Base-by-base conservation (phyloP, 2,888 invertebrate genomes). In the Pyralis farinalis region DNA sequence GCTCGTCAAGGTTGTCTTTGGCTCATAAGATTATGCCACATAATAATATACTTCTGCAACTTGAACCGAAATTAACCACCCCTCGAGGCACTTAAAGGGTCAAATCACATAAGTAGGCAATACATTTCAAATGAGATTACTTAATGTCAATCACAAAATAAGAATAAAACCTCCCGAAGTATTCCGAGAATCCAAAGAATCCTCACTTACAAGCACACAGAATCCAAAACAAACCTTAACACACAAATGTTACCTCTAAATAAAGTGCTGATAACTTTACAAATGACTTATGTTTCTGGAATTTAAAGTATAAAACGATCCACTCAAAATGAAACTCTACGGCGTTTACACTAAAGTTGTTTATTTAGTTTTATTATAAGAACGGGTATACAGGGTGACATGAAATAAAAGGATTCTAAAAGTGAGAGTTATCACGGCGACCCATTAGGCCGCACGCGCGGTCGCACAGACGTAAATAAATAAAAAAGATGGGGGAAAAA, bases 361-460 rank as follows among this genome's bases (percentile, higher is more conserved):
- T 47, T 63, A 49, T 74, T 10, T 42, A 34, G 1, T 25, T 1
- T 43, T 60, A 53, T 29, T 9, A 9, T 36, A 9, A 27, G 2
- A 4, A 21, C 22, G 33, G 44, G 62, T 58, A 63, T 65, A 69
- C 55, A 55, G 72, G 71, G 72, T 78, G 84, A 84, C 76, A 77
- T 70, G 71, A 70, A 67, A 74, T 78, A 81, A 81, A 78, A 82
- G 79, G 80, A 79, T 76, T 75, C 4, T 72, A 77, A 81, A 83
- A 87, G 87, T 88, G 87, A 88, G 87, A 87, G 85, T 87, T 88
- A 88, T 88, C 88, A 86, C 87, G 50, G 78, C 70, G 76, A 64
- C 72, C 84, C 87, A 87, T 88, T 87, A 87, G 78, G 58, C 63
- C 82, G 87, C 87, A 88, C 88, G 88, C 86, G 88, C 87, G 80